Conservation (phyloP, 1,140 invertebrate species). For the Polypedilum vanderplanki region DNA sequence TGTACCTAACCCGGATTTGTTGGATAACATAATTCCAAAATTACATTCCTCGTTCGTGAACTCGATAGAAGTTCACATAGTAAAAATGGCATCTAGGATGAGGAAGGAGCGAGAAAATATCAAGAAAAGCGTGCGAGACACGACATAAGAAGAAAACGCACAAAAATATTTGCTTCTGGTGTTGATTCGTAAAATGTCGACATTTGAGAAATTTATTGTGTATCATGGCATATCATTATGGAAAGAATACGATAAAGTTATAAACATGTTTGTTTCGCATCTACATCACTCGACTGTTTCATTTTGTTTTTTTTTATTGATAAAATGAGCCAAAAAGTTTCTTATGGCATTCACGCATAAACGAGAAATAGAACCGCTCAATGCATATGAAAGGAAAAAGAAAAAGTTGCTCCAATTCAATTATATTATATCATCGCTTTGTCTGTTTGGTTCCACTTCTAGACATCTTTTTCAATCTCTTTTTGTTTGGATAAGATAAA, state of each 20-base stretch:
- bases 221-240: slow-evolving; percentile 23
- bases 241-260: slow-evolving; percentile 4
- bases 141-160: slow-evolving; percentile 29
- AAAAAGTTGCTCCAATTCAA: not conserved
- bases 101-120: not conserved
- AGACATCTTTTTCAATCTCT: not conserved
- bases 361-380: not conserved
- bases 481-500: not conserved
- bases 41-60: not conserved
- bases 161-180: not conserved
- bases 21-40: not conserved
- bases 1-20: not conserved
- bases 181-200: not conserved
- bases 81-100: too few relatives aligned
- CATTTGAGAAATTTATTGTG: slow-evolving; percentile 1
- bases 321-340: too few relatives aligned
- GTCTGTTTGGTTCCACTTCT: not conserved
- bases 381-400: not conserved
- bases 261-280: slow-evolving; percentile 3
- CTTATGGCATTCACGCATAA: not conserved
- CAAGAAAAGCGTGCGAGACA: not conserved
- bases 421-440: not conserved
- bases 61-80: not conserved
- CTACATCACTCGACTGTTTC: too few relatives aligned
- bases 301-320: too few relatives aligned